These are phyloP conservation scores for Pholis gunnellus DNA, from an alignment of 2,113 vertebrate species.

Conservation along the genomic window DNA sequence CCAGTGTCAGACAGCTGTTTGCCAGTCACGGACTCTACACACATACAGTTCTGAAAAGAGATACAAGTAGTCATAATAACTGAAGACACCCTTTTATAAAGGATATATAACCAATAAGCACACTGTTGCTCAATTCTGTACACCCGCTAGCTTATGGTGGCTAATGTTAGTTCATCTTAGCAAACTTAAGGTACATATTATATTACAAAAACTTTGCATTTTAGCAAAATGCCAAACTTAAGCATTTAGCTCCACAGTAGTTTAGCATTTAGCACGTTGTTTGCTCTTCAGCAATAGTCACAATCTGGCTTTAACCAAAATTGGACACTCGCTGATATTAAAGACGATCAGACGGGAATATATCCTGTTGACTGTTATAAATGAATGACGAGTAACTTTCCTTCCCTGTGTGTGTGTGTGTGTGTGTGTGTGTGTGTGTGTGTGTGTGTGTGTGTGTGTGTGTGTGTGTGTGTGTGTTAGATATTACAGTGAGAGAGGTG, in stretches of 20 bases:
- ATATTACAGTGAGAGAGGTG: slow-evolving; percentile 91
- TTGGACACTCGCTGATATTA: neutral
- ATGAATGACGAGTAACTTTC: neutral
- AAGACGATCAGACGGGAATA: neutral
- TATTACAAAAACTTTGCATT: neutral
- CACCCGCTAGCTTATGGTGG: neutral
- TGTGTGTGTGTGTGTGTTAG: slow-evolving; percentile 73
- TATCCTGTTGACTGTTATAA: neutral
- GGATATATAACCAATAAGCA: no score
- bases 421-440: neutral
- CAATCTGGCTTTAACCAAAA: neutral
- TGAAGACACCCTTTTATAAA: no score
- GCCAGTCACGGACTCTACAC: neutral
- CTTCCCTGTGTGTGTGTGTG: slow-evolving; percentile 4
- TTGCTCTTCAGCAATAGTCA: neutral
- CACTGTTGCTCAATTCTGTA: neutral
- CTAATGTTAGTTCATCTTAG: neutral
- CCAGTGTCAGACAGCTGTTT: neutral
- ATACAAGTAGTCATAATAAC: neutral
- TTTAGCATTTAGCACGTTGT: neutral
- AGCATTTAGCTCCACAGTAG: neutral
- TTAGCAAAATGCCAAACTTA: neutral
- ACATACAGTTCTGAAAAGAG: neutral
- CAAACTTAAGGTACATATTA: neutral
- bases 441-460: no score